phyloP scores from a whole-genome alignment of 2,113 vertebrate species.

The Eleginops maclovinus region DNA sequence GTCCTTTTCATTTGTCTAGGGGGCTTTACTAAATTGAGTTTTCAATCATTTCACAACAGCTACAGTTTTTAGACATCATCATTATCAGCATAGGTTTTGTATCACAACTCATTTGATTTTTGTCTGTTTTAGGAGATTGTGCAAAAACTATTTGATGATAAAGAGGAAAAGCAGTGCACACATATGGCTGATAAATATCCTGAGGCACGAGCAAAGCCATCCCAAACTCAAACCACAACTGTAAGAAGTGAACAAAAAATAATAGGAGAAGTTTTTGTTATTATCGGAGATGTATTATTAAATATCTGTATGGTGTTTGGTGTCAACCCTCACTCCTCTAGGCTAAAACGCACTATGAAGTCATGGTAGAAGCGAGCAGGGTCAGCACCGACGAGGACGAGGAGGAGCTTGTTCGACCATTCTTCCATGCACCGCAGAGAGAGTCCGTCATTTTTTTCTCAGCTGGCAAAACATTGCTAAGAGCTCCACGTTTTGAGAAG shows the following conservation, averaged over 20 bases:
- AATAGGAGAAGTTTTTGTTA: neutral
- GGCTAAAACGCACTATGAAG: constrained; percentile 41
- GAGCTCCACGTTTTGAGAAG: constrained; percentile 48
- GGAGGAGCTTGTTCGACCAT: constrained; percentile 40
- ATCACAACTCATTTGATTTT: neutral
- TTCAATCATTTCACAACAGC: neutral
- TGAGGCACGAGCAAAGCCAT: constrained; percentile 24
- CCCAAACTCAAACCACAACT: constrained; percentile 22
- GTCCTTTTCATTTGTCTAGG: neutral
- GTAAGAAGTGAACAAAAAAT: constrained; percentile 48
- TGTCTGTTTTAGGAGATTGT: constrained; percentile 72
- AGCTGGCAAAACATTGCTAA: constrained; percentile 72
- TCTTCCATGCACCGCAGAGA: constrained; percentile 72
- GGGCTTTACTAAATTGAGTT: neutral
- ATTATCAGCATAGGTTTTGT: too few relatives aligned
- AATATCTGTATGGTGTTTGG: neutral
- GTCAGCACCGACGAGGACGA: neutral
- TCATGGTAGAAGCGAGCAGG: neutral
- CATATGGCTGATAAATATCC: constrained; percentile 22
- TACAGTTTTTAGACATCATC: neutral
- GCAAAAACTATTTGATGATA: constrained; percentile 81
- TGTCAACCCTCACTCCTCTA: constrained; percentile 28
- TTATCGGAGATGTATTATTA: neutral
- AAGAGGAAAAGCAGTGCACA: constrained; percentile 56
- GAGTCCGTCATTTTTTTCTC: constrained; percentile 85